These are phyloP conservation scores for Drosophila siamana DNA, from an alignment of 2,888 invertebrate species.

Conservation along the genomic window DNA sequence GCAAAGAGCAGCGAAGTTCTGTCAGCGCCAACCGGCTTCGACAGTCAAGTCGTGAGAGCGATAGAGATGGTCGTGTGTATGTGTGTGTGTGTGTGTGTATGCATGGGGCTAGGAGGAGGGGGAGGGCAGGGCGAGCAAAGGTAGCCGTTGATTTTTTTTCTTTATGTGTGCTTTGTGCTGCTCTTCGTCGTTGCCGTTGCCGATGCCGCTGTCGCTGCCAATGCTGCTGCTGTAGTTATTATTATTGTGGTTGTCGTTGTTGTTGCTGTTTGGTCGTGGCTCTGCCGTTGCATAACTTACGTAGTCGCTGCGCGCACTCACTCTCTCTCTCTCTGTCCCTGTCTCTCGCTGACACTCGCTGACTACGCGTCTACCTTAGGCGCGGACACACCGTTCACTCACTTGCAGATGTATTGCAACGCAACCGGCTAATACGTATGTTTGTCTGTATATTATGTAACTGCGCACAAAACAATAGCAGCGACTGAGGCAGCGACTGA, in stretches of 20 bases:
- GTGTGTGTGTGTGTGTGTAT: too few species aligned
- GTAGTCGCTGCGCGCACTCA: slow-evolving; percentile 37
- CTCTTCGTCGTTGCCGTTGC: slow-evolving; percentile 37
- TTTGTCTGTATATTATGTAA: slow-evolving; percentile 40
- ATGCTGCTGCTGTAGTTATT: background rate
- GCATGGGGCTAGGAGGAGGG: too few species aligned
- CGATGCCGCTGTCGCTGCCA: background rate
- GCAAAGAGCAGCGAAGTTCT: slow-evolving; percentile 29
- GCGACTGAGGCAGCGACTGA: background rate
- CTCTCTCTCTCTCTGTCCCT: slow-evolving; percentile 36
- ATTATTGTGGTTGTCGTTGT: too few species aligned
- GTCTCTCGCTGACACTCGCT: too few species aligned
- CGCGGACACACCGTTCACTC: background rate
- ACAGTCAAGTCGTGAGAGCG: background rate
- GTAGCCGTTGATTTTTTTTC: slow-evolving; percentile 21
- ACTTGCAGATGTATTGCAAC: slow-evolving; percentile 26
- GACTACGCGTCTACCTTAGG: slow-evolving; percentile 14
- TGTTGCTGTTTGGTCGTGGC: slow-evolving; percentile 10
- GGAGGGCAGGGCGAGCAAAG: slow-evolving; percentile 1
- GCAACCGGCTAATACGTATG: slow-evolving; percentile 41
- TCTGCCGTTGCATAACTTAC: slow-evolving; percentile 66
- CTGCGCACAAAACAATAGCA: slow-evolving; percentile 8
- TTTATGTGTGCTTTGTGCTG: slow-evolving; percentile 26
- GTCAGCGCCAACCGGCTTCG: slow-evolving; percentile 17
- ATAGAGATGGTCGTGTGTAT: background rate